Evolutionary conservation across 2,797 vertebrate genomes (phyloP), one percentile per base, ranked within the genome.

Genomic region (Spatula versicolor): DNA sequence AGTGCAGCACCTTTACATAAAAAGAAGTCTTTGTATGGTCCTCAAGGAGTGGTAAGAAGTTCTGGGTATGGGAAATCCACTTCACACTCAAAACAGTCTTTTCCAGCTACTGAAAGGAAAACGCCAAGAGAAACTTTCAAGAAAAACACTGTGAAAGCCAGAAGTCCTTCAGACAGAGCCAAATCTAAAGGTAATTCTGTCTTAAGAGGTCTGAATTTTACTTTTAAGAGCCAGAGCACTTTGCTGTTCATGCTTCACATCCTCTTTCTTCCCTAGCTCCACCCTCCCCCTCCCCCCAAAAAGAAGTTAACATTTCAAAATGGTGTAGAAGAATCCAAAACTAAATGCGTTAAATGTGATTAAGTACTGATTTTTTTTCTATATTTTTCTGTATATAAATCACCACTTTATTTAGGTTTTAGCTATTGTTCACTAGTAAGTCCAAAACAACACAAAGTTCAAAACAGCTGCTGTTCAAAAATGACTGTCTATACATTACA

Each of bases 51-150:
- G 66, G 97, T 97, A 79, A 97, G 96, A 90, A 98, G 97, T 95
- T 98, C 98, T 89, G 98, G 98, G 23, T 98, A 97, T 83, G 98
- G 97, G 52, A 98, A 97, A 94, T 43, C 92, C 21, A 95, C 45
- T 94, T 96, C 96, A 31, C 77, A 87, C 22, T 88, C 97, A 35
- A 98, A 98, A 81, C 86, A 97, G 13, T 71, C 94, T 79, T 95
- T 95, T 73, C 66, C 95, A 85, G 33, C 83, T 86, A 66, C 31
- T 95, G 98, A 98, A 86, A 98, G 96, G 87, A 97, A 97, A 94
- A 41, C 92, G 60, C 85, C 88, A 63, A 98, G 97, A 76, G 97
- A 98, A 62, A 41, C 76, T 89, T 64, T 55, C 55, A 97, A 93
- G 91, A 98, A 86, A 76, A 91, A 86, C 31, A 91, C 9, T 28